These are phyloP conservation scores for Sialis fuliginosa DNA, from an alignment of 2,888 invertebrate genomes.

Conservation along the genomic window DNA sequence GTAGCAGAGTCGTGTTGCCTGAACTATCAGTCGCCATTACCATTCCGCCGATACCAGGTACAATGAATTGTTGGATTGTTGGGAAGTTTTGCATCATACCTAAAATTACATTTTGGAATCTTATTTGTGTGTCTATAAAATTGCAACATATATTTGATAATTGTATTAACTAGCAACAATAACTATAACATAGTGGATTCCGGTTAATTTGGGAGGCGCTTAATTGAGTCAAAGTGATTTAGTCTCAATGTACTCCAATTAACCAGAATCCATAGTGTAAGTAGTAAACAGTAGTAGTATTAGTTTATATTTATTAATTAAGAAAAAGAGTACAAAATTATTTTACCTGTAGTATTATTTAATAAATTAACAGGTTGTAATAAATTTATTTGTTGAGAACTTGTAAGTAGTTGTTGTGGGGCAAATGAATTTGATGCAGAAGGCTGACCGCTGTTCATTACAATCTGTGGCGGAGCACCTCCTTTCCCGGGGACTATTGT, in stretches of 20 bases:
- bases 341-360: conserved; percentile 39
- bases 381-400: conserved; percentile 47
- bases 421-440: conserved; percentile 37
- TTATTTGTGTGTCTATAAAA: no score
- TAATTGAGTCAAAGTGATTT: no score
- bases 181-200: no score
- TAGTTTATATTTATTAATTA: no score
- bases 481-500: conserved; percentile 63
- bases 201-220: no score
- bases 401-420: conserved; percentile 48
- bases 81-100: conserved; percentile 54
- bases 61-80: conserved; percentile 65
- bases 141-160: no score
- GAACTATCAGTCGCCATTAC: conserved; percentile 62
- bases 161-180: no score
- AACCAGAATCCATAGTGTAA: no score
- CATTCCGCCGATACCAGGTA: conserved; percentile 64
- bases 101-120: no score
- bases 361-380: conserved; percentile 68
- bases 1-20: conserved; percentile 47
- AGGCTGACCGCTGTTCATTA: conserved; percentile 50
- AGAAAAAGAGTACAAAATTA: no score
- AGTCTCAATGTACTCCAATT: no score
- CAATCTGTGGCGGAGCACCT: conserved; percentile 52
- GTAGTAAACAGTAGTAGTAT: no score